phyloP scores from a whole-genome alignment of 2,888 invertebrate genomes.

The Tromatobia lineatoria region DNA sequence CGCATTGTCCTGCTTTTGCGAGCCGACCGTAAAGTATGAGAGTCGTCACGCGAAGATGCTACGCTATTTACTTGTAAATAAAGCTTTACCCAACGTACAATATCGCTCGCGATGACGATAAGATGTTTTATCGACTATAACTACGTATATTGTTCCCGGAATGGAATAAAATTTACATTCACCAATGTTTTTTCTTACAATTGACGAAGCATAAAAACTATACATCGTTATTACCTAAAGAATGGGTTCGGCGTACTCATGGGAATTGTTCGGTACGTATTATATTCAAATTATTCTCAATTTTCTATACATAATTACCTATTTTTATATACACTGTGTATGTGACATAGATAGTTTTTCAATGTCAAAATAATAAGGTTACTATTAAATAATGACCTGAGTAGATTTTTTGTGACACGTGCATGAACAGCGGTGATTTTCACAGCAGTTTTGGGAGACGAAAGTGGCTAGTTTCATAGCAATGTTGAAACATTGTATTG shows the following conservation, averaged over 20 bases:
- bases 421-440: too few species aligned
- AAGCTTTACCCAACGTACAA: conserved; percentile 63
- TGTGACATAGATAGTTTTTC: too few species aligned
- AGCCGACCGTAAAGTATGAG: conserved; percentile 61
- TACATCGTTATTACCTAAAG: background rate
- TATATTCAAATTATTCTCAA: too few species aligned
- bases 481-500: too few species aligned
- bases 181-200: background rate
- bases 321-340: too few species aligned
- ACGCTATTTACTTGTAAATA: conserved; percentile 23
- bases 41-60: conserved; percentile 35
- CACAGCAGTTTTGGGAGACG: too few species aligned
- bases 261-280: background rate
- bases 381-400: too few species aligned
- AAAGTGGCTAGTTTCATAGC: too few species aligned
- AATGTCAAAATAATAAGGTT: too few species aligned
- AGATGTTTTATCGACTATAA: conserved; percentile 44
- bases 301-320: too few species aligned
- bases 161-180: background rate
- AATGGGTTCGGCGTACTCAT: background rate
- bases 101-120: conserved; percentile 62
- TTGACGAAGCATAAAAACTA: background rate
- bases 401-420: too few species aligned
- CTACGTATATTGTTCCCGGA: background rate
- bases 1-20: conserved; percentile 69